Evolutionary conservation across 2,888 invertebrate species (phyloP).

Genomic region (Hirtodrosophila alboralis): DNA sequence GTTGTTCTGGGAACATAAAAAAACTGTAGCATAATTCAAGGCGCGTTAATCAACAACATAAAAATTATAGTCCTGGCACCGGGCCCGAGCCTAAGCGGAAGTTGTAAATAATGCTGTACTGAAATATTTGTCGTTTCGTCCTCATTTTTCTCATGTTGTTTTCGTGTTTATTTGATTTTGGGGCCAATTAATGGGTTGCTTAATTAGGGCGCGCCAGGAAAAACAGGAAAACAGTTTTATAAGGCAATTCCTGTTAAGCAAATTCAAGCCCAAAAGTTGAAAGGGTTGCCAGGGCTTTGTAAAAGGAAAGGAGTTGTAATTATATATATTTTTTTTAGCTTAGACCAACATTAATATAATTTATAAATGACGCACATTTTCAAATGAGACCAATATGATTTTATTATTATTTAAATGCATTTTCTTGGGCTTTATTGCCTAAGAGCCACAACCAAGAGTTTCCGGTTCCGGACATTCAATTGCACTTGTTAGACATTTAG

Average conservation of each 20-base stretch:
- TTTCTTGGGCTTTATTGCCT: too few species aligned
- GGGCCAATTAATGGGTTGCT: slow-evolving; percentile 52
- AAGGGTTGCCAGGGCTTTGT: slow-evolving; percentile 33
- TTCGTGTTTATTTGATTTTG: slow-evolving; percentile 17
- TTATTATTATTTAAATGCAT: too few species aligned
- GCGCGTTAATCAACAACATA: slow-evolving; percentile 57
- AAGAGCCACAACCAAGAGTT: too few species aligned
- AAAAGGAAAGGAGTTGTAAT: too few species aligned
- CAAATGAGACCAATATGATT: too few species aligned
- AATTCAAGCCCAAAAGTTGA: slow-evolving; percentile 8
- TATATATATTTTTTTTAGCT: too few species aligned
- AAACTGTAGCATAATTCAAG: slow-evolving; percentile 63
- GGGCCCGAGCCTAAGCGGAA: slow-evolving; percentile 15
- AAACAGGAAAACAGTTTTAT: slow-evolving; percentile 15
- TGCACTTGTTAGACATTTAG: too few species aligned
- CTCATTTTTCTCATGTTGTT: slow-evolving; percentile 3
- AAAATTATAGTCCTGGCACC: slow-evolving; percentile 4
- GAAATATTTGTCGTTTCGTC: slow-evolving; percentile 39
- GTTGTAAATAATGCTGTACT: slow-evolving; percentile 26
- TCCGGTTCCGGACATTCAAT: too few species aligned
- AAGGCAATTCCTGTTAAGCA: neutral
- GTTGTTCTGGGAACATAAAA: slow-evolving; percentile 10
- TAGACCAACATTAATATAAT: too few species aligned
- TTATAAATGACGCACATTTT: too few species aligned
- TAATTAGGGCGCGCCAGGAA: slow-evolving; percentile 44